Conservation (phyloP, 2,888 invertebrate genomes). For the Gortyna flavago region DNA sequence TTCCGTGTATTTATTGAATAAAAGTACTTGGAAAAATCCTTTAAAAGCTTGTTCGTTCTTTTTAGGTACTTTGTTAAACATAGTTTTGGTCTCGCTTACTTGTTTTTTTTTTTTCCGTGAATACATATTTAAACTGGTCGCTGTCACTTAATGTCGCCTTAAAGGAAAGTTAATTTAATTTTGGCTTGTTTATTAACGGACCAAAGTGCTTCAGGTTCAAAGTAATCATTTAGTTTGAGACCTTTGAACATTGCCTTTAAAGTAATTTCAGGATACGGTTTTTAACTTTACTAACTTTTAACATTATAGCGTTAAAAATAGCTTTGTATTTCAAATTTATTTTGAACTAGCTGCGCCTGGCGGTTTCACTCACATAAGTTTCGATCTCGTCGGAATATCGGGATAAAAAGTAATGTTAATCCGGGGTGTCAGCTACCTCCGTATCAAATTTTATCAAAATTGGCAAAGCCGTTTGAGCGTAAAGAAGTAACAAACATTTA, state of each 20-base stretch:
- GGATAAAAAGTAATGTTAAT: no score
- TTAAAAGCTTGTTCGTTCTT: background rate
- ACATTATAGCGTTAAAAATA: background rate
- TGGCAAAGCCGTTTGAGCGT: no score
- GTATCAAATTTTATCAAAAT: no score
- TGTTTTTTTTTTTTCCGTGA: background rate
- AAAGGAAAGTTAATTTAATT: slow-evolving; percentile 13
- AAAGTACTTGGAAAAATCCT: slow-evolving; percentile 10
- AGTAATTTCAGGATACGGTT: background rate
- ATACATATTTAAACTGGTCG: slow-evolving; percentile 20
- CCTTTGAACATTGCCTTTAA: background rate
- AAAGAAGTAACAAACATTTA: no score
- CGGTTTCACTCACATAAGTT: no score
- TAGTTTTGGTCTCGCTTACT: background rate
- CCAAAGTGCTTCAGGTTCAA: slow-evolving; percentile 1
- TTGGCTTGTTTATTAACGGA: slow-evolving; percentile 4
- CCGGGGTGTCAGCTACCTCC: no score
- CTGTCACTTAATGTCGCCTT: no score
- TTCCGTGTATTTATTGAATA: slow-evolving; percentile 15
- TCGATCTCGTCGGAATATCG: no score
- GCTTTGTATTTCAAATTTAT: no score
- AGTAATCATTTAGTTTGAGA: background rate
- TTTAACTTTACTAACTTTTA: background rate
- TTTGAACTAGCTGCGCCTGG: no score
- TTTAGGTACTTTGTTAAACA: slow-evolving; percentile 1